Conservation (phyloP, 2,113 vertebrate genomes). For the Cyanistes caeruleus region DNA sequence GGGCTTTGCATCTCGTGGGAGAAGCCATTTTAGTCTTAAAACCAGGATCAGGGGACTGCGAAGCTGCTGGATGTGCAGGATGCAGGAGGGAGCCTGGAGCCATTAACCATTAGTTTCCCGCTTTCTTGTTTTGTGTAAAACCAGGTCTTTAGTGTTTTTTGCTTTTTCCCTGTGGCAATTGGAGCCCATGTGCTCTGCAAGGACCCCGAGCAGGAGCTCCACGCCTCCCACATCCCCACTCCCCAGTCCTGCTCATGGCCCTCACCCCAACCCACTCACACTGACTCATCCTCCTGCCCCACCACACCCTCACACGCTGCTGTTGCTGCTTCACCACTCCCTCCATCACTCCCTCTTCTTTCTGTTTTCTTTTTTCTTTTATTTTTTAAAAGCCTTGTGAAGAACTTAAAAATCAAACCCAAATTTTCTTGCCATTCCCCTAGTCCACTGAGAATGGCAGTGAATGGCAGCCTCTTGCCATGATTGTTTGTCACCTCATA, state of each 20-base stretch:
- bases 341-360: not conserved
- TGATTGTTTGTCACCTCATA: not conserved
- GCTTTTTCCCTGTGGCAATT: not conserved
- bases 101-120: not conserved
- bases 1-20: not conserved
- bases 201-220: not conserved
- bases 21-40: not conserved
- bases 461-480: not conserved
- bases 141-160: not conserved
- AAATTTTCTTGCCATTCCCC: not conserved
- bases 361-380: too few relatives aligned
- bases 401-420: not conserved
- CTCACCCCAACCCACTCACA: not conserved
- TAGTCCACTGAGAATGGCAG: not conserved
- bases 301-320: not conserved
- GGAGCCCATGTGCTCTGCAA: not conserved
- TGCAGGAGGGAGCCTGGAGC: not conserved
- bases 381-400: not conserved
- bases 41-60: not conserved
- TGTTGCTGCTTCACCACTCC: not conserved
- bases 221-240: not conserved
- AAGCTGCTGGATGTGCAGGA: rapidly evolving
- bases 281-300: conserved; percentile 41
- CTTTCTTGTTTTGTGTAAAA: not conserved
- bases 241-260: not conserved